Evolutionary conservation across 2,113 vertebrate species (phyloP), one percentile per base, ranked within the genome.

Genomic region (Ictidomys tridecemlineatus): DNA sequence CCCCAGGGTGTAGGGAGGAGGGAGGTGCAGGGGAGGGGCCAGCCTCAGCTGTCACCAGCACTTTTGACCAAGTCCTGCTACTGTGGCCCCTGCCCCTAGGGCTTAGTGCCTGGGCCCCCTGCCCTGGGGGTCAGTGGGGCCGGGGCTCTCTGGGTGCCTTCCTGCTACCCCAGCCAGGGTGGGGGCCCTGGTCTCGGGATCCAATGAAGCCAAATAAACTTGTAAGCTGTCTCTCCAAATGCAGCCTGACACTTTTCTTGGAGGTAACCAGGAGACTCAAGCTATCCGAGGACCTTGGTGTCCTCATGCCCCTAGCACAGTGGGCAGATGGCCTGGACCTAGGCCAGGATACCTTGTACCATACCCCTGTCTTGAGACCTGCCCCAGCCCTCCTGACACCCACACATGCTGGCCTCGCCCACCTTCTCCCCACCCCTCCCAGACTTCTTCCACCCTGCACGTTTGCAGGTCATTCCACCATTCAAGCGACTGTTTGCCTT

Each of bases 131-230:
- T 53, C 48, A 30, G 39, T 26, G 80, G 82, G 92, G 63, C 45
- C 0, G 0, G 82, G 74, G 42, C 32, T 92, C 93, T 90, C 94
- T 56, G 58, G 78, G 89, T 88, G 85, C 94, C 94, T 96, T 85
- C 73, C 97, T 96, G 39, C 76, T 70, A 63, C 88, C 94, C 96
- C 18, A 61, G 94, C 95, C 91, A 96, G 69, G 87, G 91, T 45
- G 89, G 78, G 77, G 78, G 70, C 88, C 80, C 86, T 28, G 72
- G 88, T 74, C 84, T 96, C 11, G 37, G 94, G 94, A 95, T 90
- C 95, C 90, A 86, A 78, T 97, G 96, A 98, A 98, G 95, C 97
- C 97, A 98, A 98, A 98, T 98, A 98, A 98, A 97, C 90, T 96
- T 14, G 51, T 88, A 91, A 97, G 96, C 97, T 96, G 72, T 95